These are phyloP conservation scores for Marmota flaviventris DNA, from an alignment of 2,113 vertebrate genomes.

Conservation along the genomic window DNA sequence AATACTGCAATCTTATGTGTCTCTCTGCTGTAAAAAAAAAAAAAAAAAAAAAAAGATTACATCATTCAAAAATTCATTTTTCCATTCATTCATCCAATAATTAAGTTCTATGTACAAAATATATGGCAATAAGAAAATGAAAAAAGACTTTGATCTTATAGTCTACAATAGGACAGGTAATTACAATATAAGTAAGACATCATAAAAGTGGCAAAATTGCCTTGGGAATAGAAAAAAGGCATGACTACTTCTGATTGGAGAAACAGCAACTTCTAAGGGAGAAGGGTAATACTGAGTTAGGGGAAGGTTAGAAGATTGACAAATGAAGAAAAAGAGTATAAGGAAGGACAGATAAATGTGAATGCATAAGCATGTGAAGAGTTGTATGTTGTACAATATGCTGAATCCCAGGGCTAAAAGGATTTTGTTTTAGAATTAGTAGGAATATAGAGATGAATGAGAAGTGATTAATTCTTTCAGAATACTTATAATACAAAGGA, in stretches of 20 bases:
- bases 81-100: slow-evolving; percentile 6
- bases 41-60: slow-evolving; percentile 80
- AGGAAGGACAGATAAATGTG: not conserved
- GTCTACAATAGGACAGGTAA: not conserved
- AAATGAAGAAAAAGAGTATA: slow-evolving; percentile 20
- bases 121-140: slow-evolving; percentile 29
- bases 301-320: not conserved
- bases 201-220: not conserved
- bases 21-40: slow-evolving; percentile 94
- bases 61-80: slow-evolving; percentile 12
- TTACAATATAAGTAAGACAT: slow-evolving; percentile 42
- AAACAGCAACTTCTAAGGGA: slow-evolving; percentile 20
- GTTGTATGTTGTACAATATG: not conserved
- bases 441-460: slow-evolving; percentile 39
- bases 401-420: not conserved
- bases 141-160: slow-evolving; percentile 29
- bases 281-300: not conserved
- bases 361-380: not conserved
- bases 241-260: slow-evolving; percentile 21
- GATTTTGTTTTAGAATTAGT: slow-evolving; percentile 9
- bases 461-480: slow-evolving; percentile 27
- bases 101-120: slow-evolving; percentile 12
- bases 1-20: slow-evolving; percentile 99
- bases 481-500: slow-evolving; percentile 44
- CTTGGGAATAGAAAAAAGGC: slow-evolving; percentile 22